Percentiles rank a stretch among this genome's conserved stretches.
phyloP scores from a whole-genome alignment of 1,140 invertebrate genomes.

The Fopius arisanus region DNA sequence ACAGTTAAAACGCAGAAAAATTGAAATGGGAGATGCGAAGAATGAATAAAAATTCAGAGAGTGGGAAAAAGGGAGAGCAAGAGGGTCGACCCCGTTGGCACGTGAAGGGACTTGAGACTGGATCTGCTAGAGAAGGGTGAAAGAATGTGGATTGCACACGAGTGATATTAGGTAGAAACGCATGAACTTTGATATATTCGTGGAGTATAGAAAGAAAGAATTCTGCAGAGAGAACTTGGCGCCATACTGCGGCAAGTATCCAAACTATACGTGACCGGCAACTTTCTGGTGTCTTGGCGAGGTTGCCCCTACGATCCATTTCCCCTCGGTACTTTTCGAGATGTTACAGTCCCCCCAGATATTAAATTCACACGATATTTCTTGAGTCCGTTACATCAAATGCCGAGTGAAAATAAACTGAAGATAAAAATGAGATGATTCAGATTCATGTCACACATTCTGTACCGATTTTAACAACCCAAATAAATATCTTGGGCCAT shows the following conservation, averaged over 20 bases:
- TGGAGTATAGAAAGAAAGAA: constrained; percentile 33
- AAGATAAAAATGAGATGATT: neutral
- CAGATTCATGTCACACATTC: neutral
- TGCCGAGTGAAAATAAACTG: neutral
- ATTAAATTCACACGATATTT: constrained; percentile 33
- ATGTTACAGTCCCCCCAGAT: constrained; percentile 26
- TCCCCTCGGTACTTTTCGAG: neutral
- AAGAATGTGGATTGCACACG: constrained; percentile 47
- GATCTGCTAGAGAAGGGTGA: constrained; percentile 14
- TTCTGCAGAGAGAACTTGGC: constrained; percentile 38
- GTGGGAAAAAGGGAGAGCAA: constrained; percentile 27
- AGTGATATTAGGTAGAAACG: constrained; percentile 64
- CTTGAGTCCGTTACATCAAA: constrained; percentile 21
- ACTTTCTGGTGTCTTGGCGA: constrained; percentile 51
- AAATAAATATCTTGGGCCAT: neutral
- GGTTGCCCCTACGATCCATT: constrained; percentile 6
- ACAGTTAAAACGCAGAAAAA: constrained; percentile 62
- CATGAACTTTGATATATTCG: constrained; percentile 65
- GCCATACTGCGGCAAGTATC: constrained; percentile 63
- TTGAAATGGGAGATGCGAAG: constrained; percentile 61
- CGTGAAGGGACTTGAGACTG: constrained; percentile 39
- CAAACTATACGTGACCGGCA: constrained; percentile 64
- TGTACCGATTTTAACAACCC: neutral
- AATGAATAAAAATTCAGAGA: constrained; percentile 61
- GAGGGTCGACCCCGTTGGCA: constrained; percentile 32